phyloP scores from a whole-genome alignment of 2,113 vertebrate genomes.

The Haemorhous mexicanus region DNA sequence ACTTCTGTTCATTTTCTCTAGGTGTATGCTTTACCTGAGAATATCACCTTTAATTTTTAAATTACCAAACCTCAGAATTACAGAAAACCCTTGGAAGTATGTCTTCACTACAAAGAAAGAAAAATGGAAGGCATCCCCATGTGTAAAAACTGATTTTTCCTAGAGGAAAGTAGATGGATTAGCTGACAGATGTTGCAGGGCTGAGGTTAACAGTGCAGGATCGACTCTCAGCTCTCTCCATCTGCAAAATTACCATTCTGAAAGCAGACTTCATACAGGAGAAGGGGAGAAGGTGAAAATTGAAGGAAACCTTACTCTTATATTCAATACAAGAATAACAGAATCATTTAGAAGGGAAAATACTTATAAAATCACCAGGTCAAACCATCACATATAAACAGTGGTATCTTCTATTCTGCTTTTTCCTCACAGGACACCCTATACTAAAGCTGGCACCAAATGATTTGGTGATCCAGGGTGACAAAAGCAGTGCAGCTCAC shows the following conservation, averaged over 20 bases:
- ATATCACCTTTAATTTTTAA: neutral
- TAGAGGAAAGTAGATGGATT: neutral
- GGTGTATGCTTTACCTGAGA: neutral
- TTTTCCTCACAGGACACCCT: neutral
- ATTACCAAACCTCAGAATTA: neutral
- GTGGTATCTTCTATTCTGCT: neutral
- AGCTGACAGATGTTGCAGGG: neutral
- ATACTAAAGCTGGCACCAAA: neutral
- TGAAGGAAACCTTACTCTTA: neutral
- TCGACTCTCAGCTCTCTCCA: neutral
- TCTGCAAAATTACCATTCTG: neutral
- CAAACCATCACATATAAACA: neutral
- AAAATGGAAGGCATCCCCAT: neutral
- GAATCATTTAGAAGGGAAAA: neutral
- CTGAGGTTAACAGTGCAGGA: neutral
- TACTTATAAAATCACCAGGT: neutral
- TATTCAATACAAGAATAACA: neutral
- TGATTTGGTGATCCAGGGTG: neutral
- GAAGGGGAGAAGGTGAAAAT: neutral
- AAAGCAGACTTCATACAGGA: neutral
- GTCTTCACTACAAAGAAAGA: neutral
- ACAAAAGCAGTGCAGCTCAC: neutral
- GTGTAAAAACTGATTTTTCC: neutral
- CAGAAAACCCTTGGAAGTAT: neutral
- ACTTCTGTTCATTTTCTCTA: neutral